These are phyloP conservation scores for Aphrophora alni DNA, from an alignment of 2,888 invertebrate genomes.

Conservation along the genomic window DNA sequence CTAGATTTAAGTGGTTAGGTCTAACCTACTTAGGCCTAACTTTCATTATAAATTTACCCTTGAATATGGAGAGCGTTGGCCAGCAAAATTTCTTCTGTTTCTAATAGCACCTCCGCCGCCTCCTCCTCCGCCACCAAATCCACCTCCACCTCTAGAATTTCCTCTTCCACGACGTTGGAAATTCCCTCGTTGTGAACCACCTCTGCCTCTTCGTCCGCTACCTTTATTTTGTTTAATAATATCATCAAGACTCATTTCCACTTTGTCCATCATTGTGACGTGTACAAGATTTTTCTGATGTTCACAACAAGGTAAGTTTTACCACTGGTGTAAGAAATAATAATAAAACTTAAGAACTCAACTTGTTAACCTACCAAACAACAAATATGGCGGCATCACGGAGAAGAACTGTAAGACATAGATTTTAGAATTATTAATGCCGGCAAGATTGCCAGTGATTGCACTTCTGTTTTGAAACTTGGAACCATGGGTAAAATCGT, in stretches of 20 bases:
- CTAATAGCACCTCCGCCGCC: conserved; percentile 60
- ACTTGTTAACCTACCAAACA: background rate
- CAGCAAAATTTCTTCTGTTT: conserved; percentile 64
- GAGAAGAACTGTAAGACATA: too few relatives aligned
- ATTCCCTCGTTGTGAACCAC: conserved; percentile 59
- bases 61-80: conserved; percentile 68
- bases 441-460: too few relatives aligned
- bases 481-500: too few relatives aligned
- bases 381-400: background rate
- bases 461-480: too few relatives aligned
- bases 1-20: too few relatives aligned
- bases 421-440: too few relatives aligned
- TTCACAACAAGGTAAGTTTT: too few relatives aligned
- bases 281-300: background rate
- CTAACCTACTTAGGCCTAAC: background rate
- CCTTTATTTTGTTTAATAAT: conserved; percentile 88
- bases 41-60: conserved; percentile 63
- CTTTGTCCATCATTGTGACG: conserved; percentile 78
- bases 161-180: conserved; percentile 61
- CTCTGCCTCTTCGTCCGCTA: conserved; percentile 64
- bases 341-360: background rate
- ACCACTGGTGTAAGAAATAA: too few relatives aligned
- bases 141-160: conserved; percentile 59
- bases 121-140: conserved; percentile 59
- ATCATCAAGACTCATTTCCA: conserved; percentile 97